These are phyloP conservation scores for Pampusana beccarii DNA, from an alignment of 2,113 vertebrate species.

Conservation along the genomic window DNA sequence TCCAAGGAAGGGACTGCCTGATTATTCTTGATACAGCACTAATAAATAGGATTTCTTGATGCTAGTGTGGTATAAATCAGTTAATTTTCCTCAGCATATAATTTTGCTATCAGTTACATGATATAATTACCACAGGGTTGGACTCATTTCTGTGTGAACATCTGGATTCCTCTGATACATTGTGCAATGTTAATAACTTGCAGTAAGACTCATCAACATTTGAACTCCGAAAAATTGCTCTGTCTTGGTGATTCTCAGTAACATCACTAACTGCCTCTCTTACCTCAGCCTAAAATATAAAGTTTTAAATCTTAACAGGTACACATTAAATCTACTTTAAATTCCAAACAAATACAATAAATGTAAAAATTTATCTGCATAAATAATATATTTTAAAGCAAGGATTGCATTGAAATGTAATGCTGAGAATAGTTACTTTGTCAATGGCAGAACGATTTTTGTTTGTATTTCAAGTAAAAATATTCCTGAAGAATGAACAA, in stretches of 20 bases:
- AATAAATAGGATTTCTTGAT: background rate
- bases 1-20: background rate
- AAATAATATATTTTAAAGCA: background rate
- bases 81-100: background rate
- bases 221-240: conserved; percentile 5
- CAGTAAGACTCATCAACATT: conserved; percentile 4
- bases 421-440: background rate
- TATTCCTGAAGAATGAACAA: background rate
- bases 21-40: background rate
- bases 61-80: background rate
- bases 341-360: background rate
- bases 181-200: conserved; percentile 27
- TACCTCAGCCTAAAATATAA: conserved; percentile 40
- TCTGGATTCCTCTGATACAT: background rate
- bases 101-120: background rate
- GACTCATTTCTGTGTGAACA: conserved; percentile 34
- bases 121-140: conserved; percentile 56
- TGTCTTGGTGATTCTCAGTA: background rate
- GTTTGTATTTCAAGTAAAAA: background rate
- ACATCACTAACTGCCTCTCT: conserved; percentile 20
- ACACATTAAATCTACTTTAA: background rate
- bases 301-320: background rate
- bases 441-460: background rate
- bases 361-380: background rate
- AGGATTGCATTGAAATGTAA: background rate